Conservation (phyloP, 2,888 invertebrate species). For the Cryptops parisi region DNA sequence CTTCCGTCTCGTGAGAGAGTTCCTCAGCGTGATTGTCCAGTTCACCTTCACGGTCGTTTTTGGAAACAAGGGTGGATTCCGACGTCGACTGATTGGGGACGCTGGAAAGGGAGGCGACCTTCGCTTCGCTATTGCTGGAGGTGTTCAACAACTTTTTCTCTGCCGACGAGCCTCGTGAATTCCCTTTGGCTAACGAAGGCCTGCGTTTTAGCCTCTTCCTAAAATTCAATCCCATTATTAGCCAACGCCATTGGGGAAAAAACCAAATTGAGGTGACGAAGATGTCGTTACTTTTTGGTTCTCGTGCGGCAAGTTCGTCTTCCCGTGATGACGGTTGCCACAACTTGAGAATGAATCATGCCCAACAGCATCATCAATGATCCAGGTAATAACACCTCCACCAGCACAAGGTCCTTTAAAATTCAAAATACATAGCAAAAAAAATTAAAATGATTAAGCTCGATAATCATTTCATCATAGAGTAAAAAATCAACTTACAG, state of each 20-base stretch:
- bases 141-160: too few relatives aligned
- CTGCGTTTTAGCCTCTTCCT: too few relatives aligned
- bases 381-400: slow-evolving; percentile 56
- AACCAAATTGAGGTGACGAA: too few relatives aligned
- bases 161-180: too few relatives aligned
- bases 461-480: not conserved
- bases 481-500: not conserved
- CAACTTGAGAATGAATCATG: slow-evolving; percentile 65
- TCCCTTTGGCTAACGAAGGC: too few relatives aligned
- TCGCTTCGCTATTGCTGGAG: too few relatives aligned
- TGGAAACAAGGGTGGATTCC: too few relatives aligned
- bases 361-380: slow-evolving; percentile 57
- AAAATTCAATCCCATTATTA: too few relatives aligned
- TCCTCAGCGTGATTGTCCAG: too few relatives aligned
- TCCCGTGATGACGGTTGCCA: slow-evolving; percentile 26
- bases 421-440: not conserved
- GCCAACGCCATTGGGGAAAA: too few relatives aligned
- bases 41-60: too few relatives aligned
- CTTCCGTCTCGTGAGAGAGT: not conserved
- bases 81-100: not conserved
- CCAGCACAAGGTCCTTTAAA: slow-evolving; percentile 42
- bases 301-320: slow-evolving; percentile 10
- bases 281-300: slow-evolving; percentile 5
- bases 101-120: too few relatives aligned
- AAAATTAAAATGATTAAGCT: not conserved